Conservation (phyloP, 1,140 invertebrate genomes). For the Drosophila guanche region DNA sequence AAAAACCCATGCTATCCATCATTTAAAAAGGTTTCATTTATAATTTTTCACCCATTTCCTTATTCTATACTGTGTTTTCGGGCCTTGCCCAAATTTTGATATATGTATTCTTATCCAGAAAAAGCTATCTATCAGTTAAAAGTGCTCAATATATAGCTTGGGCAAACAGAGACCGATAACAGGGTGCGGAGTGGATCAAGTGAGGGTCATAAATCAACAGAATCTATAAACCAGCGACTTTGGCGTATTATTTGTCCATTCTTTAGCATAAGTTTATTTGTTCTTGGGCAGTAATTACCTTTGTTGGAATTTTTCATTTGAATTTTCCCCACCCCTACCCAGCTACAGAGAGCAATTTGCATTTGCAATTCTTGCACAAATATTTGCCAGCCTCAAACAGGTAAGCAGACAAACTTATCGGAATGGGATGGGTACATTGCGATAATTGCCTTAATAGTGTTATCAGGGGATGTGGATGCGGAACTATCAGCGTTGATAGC, state of each 20-base stretch:
- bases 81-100: not conserved
- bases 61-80: not conserved
- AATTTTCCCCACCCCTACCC: not conserved
- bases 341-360: slow-evolving; percentile 48
- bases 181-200: slow-evolving; percentile 60
- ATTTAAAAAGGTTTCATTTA: no score
- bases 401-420: slow-evolving; percentile 26
- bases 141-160: slow-evolving; percentile 69
- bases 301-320: slow-evolving; percentile 1
- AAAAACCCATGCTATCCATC: no score
- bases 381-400: slow-evolving; percentile 53
- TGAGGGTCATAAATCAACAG: slow-evolving; percentile 63
- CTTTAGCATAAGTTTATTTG: slow-evolving; percentile 64
- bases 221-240: slow-evolving; percentile 36
- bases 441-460: slow-evolving; percentile 64
- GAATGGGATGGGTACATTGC: slow-evolving; percentile 24
- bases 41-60: slow-evolving; percentile 1
- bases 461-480: slow-evolving; percentile 43
- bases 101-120: slow-evolving; percentile 1
- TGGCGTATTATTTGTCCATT: slow-evolving; percentile 67
- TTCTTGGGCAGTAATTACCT: slow-evolving; percentile 19
- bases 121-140: slow-evolving; percentile 36
- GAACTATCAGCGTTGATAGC: not conserved
- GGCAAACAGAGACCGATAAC: slow-evolving; percentile 37
- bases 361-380: slow-evolving; percentile 42